Evolutionary conservation across 2,113 vertebrate species (phyloP).

Genomic region (Ahaetulla prasina): DNA sequence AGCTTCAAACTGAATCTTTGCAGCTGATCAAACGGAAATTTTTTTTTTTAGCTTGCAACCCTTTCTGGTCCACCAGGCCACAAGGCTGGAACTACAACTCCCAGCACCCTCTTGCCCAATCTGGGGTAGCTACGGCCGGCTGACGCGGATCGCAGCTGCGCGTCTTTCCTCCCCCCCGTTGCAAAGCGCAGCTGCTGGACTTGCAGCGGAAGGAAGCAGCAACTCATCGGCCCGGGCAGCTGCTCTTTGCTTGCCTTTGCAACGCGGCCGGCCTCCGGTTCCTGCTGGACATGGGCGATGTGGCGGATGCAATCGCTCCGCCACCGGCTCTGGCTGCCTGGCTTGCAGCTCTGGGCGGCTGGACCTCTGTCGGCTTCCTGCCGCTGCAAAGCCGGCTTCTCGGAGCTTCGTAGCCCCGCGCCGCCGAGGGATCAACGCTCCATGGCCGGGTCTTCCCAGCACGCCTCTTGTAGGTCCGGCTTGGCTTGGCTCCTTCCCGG

Average conservation of each 20-base stretch:
- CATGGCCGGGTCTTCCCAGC: background rate
- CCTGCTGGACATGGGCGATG: constrained; percentile 21
- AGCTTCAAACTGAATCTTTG: background rate
- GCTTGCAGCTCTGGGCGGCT: background rate
- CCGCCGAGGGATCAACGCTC: background rate
- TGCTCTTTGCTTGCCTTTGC: background rate
- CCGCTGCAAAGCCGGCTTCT: background rate
- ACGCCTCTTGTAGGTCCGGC: background rate
- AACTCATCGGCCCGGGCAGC: background rate
- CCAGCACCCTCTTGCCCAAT: background rate
- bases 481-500: background rate
- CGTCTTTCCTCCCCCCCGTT: background rate
- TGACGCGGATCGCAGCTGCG: background rate
- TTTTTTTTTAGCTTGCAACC: too few species aligned
- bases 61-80: background rate
- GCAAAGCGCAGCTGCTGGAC: background rate
- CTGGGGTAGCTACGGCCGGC: background rate
- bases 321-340: background rate
- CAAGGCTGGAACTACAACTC: background rate
- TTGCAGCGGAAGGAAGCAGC: background rate
- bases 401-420: background rate
- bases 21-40: background rate
- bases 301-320: background rate
- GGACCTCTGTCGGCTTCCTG: too few species aligned
- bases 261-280: rapidly evolving